Evolutionary conservation across 1,140 invertebrate species (phyloP).

Genomic region (Cotesia vestalis): DNA sequence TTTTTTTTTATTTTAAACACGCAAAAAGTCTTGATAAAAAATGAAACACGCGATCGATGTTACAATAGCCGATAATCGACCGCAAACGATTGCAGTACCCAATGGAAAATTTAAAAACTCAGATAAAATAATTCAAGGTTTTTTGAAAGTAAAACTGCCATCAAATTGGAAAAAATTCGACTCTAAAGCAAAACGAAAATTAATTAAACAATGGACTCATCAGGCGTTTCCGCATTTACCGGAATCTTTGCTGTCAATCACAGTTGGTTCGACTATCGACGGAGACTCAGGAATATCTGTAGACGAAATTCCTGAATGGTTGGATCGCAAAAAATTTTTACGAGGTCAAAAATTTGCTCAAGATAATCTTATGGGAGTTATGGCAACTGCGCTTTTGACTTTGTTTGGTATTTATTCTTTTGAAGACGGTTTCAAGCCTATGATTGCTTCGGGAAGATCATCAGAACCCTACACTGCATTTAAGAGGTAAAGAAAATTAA

Average conservation of each 20-base stretch:
- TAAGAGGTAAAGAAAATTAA: conserved; percentile 69
- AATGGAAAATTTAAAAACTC: too few relatives aligned
- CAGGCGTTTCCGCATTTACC: not conserved
- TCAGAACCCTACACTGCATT: conserved; percentile 72
- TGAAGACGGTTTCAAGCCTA: conserved; percentile 71
- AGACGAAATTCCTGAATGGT: conserved; percentile 48
- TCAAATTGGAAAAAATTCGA: too few relatives aligned
- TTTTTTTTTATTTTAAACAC: too few relatives aligned
- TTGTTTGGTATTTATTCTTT: conserved; percentile 72
- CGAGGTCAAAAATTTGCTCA: conserved; percentile 74
- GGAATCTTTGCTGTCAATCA: not conserved
- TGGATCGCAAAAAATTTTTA: conserved; percentile 57
- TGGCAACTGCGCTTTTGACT: conserved; percentile 70
- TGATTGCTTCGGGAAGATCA: conserved; percentile 73
- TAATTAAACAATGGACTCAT: too few relatives aligned
- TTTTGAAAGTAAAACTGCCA: too few relatives aligned
- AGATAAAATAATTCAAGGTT: too few relatives aligned
- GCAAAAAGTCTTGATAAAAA: too few relatives aligned
- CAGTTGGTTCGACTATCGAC: not conserved
- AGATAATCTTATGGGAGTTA: conserved; percentile 70
- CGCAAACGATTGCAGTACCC: too few relatives aligned
- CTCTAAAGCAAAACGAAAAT: too few relatives aligned
- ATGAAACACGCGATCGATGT: too few relatives aligned
- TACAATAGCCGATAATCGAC: too few relatives aligned
- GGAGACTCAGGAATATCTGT: conserved; percentile 10